phyloP scores from a whole-genome alignment of 2,113 vertebrate species.

The Tyrannus savana region DNA sequence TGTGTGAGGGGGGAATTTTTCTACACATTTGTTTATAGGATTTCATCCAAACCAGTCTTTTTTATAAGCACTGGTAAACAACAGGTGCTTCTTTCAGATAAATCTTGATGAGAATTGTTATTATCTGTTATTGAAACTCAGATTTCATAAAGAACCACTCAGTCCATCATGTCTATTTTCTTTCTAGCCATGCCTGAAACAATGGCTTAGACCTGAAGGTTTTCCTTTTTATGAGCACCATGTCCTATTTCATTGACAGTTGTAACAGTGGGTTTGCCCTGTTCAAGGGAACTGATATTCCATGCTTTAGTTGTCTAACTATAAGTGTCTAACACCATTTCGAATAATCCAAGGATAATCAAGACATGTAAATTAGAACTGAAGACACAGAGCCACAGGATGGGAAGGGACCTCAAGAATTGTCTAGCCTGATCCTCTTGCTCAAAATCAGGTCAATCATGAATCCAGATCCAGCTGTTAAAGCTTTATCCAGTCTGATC shows the following conservation, averaged over 20 bases:
- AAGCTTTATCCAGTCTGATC: not conserved
- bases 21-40: not conserved
- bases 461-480: not conserved
- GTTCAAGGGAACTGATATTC: not conserved
- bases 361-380: not conserved
- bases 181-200: not conserved
- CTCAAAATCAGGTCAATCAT: not conserved
- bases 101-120: not conserved
- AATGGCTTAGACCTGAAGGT: not conserved
- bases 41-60: not conserved
- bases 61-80: not conserved
- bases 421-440: not conserved
- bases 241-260: not conserved
- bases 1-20: not conserved
- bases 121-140: not conserved
- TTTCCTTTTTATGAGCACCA: not conserved
- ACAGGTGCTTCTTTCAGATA: not conserved
- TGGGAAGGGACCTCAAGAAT: not conserved
- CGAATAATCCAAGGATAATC: not conserved
- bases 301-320: not conserved
- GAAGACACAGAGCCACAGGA: not conserved
- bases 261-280: fast-evolving
- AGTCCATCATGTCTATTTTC: not conserved
- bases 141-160: not conserved
- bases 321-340: fast-evolving